Evolutionary conservation across 2,797 vertebrate species (phyloP).

Genomic region (Muraenolepis orangiensis): DNA sequence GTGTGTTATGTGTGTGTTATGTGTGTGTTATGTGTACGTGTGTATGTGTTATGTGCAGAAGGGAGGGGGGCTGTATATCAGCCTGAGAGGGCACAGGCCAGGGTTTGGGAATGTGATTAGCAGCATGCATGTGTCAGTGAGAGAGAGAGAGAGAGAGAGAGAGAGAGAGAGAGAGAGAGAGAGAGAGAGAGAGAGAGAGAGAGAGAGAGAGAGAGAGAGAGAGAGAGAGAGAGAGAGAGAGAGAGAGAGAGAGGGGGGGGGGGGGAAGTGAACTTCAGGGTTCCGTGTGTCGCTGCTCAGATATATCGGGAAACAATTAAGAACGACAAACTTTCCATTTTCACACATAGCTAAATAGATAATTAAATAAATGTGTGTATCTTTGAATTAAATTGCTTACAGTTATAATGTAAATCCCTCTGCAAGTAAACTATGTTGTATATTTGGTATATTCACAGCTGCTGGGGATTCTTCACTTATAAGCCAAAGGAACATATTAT

Average conservation of each 20-base stretch:
- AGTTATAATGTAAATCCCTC: not conserved
- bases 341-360: too few species aligned
- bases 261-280: not conserved
- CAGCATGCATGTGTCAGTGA: constrained; percentile 42
- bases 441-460: too few species aligned
- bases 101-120: constrained; percentile 34
- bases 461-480: too few species aligned
- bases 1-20: constrained; percentile 16
- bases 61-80: constrained; percentile 29
- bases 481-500: too few species aligned
- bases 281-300: too few species aligned
- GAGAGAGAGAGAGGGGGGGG: constrained; percentile 9
- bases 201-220: not conserved
- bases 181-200: not conserved
- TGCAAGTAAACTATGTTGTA: not conserved
- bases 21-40: constrained; percentile 14
- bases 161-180: not conserved
- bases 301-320: too few species aligned
- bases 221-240: constrained; percentile 16
- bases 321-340: too few species aligned
- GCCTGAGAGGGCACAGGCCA: constrained; percentile 57
- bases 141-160: constrained; percentile 28
- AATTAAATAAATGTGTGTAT: not conserved
- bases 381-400: not conserved
- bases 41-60: constrained; percentile 29